phyloP scores from a whole-genome alignment of 1,140 invertebrate species.

The Parapsyche elsis region DNA sequence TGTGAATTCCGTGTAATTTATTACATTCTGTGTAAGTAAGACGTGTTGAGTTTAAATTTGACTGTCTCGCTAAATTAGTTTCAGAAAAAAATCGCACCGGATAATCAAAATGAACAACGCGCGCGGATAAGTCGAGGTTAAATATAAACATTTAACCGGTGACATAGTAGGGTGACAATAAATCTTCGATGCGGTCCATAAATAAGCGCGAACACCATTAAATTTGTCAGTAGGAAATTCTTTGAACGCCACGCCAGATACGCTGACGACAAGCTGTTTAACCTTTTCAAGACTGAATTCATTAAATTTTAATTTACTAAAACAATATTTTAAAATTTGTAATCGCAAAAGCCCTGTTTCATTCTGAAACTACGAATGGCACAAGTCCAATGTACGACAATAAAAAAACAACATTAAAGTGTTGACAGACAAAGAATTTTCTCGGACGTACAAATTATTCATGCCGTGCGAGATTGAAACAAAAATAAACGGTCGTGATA shows the following conservation, averaged over 20 bases:
- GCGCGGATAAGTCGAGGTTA: background rate
- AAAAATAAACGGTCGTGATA: background rate
- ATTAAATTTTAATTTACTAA: no score
- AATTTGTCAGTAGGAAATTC: conserved; percentile 38
- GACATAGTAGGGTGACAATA: conserved; percentile 23
- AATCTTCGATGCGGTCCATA: conserved; percentile 36
- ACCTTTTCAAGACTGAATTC: background rate
- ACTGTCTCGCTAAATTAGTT: conserved; percentile 24
- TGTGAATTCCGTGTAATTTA: no score
- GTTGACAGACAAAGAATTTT: background rate
- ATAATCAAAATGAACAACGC: background rate
- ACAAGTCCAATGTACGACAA: background rate
- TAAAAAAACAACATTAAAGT: background rate
- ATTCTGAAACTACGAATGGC: conserved; percentile 3
- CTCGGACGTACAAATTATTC: background rate
- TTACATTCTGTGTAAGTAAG: background rate
- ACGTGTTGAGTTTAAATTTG: background rate
- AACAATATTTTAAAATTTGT: no score
- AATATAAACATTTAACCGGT: background rate
- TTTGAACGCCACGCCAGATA: background rate
- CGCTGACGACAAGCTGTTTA: background rate
- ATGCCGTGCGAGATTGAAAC: background rate
- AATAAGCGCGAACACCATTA: conserved; percentile 37
- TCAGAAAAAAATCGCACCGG: background rate
- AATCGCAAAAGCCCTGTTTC: no score